Evolutionary conservation across 2,888 invertebrate species (phyloP), one percentile per base, ranked within the genome.

Genomic region (Heteromurus nitidus): DNA sequence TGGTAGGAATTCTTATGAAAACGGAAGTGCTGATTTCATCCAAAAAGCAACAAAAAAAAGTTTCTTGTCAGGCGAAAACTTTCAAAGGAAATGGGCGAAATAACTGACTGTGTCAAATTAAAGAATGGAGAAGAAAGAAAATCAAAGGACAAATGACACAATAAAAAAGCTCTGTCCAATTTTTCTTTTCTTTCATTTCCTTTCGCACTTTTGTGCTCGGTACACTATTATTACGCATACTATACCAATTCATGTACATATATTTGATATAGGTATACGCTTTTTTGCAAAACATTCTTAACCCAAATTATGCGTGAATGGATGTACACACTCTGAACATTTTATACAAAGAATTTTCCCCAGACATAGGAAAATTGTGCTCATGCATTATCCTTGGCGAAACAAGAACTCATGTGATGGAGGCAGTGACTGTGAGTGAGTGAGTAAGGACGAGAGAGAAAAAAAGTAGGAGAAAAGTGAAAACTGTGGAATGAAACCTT

Each of bases 71-170:
- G 62, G 20, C 2, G n/a, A 50, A 30, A 65, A 64, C 22, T 20
- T 22, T n/a, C 36, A 3, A 64, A 47, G 47, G 26, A 44, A 64
- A 20, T 2, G 42, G n/a, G n/a, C n/a, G 18, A 67, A 67, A 28
- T 67, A 47, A 58, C 31, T 70, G 58, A 26, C 30, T 22, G 53
- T 30, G 69, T 36, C 68, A 53, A 69, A 69, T 31, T 53, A 69
- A 69, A 69, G 50, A 36, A 26, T 53, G 42, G 26, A 13, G 53
- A n/a, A n/a, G 24, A 42, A 70, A 58, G 31, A 58, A 44, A 70
- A 30, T 70, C 70, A 70, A 70, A 70, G 70, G 26, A 70, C 70
- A 70, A 70, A 70, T 70, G 70, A 70, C 31, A 53, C 58, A 42
- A 70, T 70, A 69, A 70, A 70, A 69, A 47, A 31, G 58, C 70